These are phyloP conservation scores for Melanogrammus aeglefinus DNA, from an alignment of 2,797 vertebrate genomes.

Conservation along the genomic window DNA sequence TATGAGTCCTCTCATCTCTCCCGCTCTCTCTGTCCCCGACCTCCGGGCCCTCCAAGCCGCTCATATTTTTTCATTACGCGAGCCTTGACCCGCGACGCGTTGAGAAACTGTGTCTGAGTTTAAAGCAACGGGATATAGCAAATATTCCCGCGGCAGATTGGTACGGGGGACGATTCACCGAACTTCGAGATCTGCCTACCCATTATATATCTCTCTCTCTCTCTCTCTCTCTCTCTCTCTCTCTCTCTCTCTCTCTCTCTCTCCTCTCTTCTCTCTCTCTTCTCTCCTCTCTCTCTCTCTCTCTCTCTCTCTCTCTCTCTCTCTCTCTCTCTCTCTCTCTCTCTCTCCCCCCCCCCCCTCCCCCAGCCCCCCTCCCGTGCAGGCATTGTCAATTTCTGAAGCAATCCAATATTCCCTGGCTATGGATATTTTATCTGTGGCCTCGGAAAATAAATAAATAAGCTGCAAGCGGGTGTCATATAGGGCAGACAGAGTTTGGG, in stretches of 20 bases:
- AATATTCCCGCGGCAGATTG: not conserved
- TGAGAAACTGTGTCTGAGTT: not conserved
- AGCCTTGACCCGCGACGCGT: not conserved
- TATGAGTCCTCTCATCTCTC: not conserved
- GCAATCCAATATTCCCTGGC: slow-evolving; percentile 54
- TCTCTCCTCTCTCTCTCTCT: slow-evolving; percentile 4
- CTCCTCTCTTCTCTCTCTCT: not conserved
- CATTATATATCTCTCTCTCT: not conserved
- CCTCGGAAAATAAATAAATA: slow-evolving; percentile 16
- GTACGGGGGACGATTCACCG: not conserved
- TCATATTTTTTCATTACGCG: not conserved
- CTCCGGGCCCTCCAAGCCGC: not conserved
- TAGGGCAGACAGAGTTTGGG: slow-evolving; percentile 59
- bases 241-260: slow-evolving; percentile 2
- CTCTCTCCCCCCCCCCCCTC: slow-evolving; percentile 25
- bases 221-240: not conserved
- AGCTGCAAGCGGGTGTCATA: slow-evolving; percentile 59
- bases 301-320: slow-evolving; percentile 1
- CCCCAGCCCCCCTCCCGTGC: slow-evolving; percentile 36
- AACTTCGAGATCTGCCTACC: not conserved
- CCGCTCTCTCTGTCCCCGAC: too few relatives aligned
- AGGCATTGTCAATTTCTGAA: slow-evolving; percentile 24
- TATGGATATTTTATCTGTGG: slow-evolving; percentile 60
- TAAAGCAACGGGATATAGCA: not conserved
- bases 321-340: slow-evolving; percentile 33